These are phyloP conservation scores for Megathymus violae DNA, from an alignment of 1,140 invertebrate species.

Conservation along the genomic window DNA sequence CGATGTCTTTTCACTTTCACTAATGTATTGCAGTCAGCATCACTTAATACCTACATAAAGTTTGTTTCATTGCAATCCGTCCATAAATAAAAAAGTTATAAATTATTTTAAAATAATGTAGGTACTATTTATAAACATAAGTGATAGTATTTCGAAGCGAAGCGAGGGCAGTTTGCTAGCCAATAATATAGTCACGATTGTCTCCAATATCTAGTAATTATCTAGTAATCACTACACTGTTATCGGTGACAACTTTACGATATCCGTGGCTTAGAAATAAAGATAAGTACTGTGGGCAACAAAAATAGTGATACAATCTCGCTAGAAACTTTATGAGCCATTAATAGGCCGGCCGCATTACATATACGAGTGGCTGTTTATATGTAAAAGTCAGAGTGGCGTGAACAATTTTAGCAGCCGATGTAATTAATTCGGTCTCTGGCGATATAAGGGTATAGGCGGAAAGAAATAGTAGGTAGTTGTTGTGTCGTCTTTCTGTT, in stretches of 20 bases:
- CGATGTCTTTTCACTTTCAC: no score
- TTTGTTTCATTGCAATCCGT: no score
- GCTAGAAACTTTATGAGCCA: conserved; percentile 55
- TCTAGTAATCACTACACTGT: neutral
- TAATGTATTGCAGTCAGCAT: no score
- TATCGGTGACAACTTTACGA: conserved; percentile 3
- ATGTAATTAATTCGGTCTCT: conserved; percentile 48
- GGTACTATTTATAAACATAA: no score
- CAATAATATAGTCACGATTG: no score
- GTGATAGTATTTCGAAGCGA: no score
- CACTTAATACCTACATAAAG: no score
- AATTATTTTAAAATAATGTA: no score
- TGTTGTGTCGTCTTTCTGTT: conserved; percentile 9
- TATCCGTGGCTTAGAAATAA: neutral
- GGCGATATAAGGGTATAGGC: conserved; percentile 10
- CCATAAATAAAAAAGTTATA: no score
- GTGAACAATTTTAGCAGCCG: conserved; percentile 53
- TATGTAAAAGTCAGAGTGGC: conserved; percentile 42
- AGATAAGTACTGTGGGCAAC: conserved; percentile 17
- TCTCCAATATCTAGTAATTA: no score
- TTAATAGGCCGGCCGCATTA: conserved; percentile 43
- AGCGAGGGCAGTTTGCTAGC: no score
- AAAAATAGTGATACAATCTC: conserved; percentile 44
- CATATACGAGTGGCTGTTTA: conserved; percentile 35
- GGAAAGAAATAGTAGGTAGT: conserved; percentile 21